Base-by-base conservation (phyloP, 2,888 invertebrate genomes). In the Macrosiphum euphorbiae region DNA sequence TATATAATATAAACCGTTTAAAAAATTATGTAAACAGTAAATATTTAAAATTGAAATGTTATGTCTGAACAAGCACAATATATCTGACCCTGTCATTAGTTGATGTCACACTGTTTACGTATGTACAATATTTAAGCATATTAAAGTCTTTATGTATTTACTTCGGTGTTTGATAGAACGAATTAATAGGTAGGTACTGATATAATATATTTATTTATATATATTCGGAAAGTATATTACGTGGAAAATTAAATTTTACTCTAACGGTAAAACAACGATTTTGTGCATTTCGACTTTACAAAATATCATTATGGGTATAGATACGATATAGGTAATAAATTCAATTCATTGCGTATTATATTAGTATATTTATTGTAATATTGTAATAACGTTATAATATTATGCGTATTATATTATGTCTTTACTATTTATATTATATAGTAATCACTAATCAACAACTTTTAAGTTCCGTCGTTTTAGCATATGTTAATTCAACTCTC, bases 1-100 rank as follows among this genome's bases (percentile, higher is more conserved):
- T 67, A 47, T n/a, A 52, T n/a, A 52, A n/a, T 35, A 52, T 24
- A n/a, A 52, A 52, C 28, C 10, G 20, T 52, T 85, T n/a, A 11
- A 84, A 55, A 55, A 41, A 7, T 11, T 84, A 44, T 52, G n/a
- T 90, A 35, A 52, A 35, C 52, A 88, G 35, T 88, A 55, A 88
- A 52, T 24, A 55, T 41, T 88, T n/a, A 41, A 88, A 44, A 55
- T 52, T 58, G 13, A 26, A 58, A 55, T 41, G 13, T 47, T 88
- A 58, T 88, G n/a, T 44, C 41, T 58, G 55, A 26, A 88, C 7
- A 67, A 90, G 28, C 50, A 44, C 24, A n/a, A 11, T 78, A 11
- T 78, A 35, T n/a, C 67, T 90, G 90, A 90, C 90, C 90, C 90
- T 90, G 90, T 90, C 90, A 67, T 90, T 28, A 78, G 50, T 90